phyloP scores from a whole-genome alignment of 2,113 vertebrate species.

The Hippocampus abdominalis region DNA sequence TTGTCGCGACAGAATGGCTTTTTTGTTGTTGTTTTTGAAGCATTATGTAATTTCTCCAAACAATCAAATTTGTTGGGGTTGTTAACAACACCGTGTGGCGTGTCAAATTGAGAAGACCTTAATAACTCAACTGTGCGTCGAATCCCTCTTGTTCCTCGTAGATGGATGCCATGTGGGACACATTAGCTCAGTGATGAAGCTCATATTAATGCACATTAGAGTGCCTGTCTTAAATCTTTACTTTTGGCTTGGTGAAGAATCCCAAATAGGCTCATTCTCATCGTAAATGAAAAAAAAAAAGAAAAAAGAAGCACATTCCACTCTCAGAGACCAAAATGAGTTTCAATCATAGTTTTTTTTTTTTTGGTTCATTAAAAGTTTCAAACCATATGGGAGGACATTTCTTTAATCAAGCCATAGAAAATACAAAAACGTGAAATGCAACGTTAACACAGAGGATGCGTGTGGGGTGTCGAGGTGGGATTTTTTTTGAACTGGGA shows the following conservation, averaged over 20 bases:
- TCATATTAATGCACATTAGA: slow-evolving; percentile 23
- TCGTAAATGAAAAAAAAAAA: slow-evolving; percentile 23
- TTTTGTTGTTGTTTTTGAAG: too few species aligned
- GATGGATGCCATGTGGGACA: slow-evolving; percentile 1
- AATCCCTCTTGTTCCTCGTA: slow-evolving; percentile 5
- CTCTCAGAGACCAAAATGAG: slow-evolving; percentile 45
- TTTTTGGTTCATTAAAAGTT: slow-evolving; percentile 49
- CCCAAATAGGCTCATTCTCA: slow-evolving; percentile 42
- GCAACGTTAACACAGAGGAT: slow-evolving; percentile 40
- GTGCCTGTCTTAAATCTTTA: slow-evolving; percentile 26
- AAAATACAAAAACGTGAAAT: slow-evolving; percentile 48
- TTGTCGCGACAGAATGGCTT: too few species aligned
- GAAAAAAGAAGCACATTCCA: slow-evolving; percentile 24
- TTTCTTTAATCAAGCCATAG: slow-evolving; percentile 44
- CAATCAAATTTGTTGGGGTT: too few species aligned
- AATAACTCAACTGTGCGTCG: too few species aligned
- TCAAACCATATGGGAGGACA: slow-evolving; percentile 40
- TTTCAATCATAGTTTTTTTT: slow-evolving; percentile 42
- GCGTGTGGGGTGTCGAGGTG: slow-evolving; percentile 26
- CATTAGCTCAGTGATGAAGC: slow-evolving; percentile 33
- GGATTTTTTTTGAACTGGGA: slow-evolving; percentile 41
- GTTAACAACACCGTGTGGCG: too few species aligned
- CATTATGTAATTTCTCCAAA: too few species aligned
- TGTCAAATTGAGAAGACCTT: too few species aligned
- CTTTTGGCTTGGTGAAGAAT: neutral